A percentile compares a stretch with the other conserved stretches of the same genome.
These are phyloP conservation scores for Pseudococcus viburni DNA, from an alignment of 2,888 invertebrate genomes.

Conservation along the genomic window DNA sequence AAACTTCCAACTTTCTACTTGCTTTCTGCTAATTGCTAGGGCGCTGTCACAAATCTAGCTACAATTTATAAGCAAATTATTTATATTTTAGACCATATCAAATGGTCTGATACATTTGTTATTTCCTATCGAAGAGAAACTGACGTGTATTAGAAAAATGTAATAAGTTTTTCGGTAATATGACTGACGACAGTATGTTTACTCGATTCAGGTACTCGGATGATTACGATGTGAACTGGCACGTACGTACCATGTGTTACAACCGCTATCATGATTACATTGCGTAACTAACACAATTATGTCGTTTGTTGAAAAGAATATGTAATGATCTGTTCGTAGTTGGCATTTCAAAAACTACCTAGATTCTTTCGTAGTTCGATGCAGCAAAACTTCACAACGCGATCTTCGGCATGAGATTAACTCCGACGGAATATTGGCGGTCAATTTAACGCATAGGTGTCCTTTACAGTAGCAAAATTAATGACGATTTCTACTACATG, in stretches of 20 bases:
- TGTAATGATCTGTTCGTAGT: conserved; percentile 37
- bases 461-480: neutral
- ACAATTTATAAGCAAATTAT: conserved; percentile 55
- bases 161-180: conserved; percentile 13
- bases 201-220: conserved; percentile 39
- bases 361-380: neutral
- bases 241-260: conserved; percentile 41
- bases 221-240: conserved; percentile 51
- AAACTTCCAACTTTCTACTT: conserved; percentile 58
- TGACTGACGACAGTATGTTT: neutral
- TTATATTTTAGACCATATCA: conserved; percentile 41
- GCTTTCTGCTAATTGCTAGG: conserved; percentile 54
- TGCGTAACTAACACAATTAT: conserved; percentile 55
- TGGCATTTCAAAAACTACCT: conserved; percentile 22
- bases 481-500: neutral
- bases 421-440: neutral
- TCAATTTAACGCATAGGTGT: neutral
- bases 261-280: conserved; percentile 53
- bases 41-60: conserved; percentile 45
- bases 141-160: neutral
- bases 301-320: conserved; percentile 55
- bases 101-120: conserved; percentile 31
- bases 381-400: neutral
- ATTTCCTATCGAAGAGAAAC: conserved; percentile 42
- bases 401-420: neutral